Percentiles rank a stretch among this genome's conserved stretches.
Conservation (phyloP, 1,140 invertebrate genomes). For the Melipona quadrifasciata region DNA sequence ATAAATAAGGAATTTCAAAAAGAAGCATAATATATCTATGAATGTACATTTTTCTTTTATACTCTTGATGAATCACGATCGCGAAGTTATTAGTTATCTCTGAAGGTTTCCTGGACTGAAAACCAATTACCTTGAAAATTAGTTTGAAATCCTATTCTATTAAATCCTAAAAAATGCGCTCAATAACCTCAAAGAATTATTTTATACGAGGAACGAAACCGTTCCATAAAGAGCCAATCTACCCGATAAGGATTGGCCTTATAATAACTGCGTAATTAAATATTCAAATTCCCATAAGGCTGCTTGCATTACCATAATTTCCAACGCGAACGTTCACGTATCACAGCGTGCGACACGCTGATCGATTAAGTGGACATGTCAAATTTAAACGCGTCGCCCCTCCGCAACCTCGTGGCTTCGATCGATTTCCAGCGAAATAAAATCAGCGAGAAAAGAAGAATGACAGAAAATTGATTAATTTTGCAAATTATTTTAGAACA, state of each 20-base stretch:
- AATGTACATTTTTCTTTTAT: too few species aligned
- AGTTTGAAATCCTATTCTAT: neutral
- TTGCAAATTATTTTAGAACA: too few species aligned
- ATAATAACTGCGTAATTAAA: neutral
- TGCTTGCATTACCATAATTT: neutral
- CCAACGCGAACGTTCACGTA: slow-evolving; percentile 1
- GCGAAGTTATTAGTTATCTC: too few species aligned
- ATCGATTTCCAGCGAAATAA: neutral
- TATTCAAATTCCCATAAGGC: neutral
- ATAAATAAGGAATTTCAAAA: too few species aligned
- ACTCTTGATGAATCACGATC: too few species aligned
- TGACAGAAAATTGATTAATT: too few species aligned
- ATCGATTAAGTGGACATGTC: neutral
- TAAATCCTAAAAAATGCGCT: neutral
- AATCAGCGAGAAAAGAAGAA: neutral
- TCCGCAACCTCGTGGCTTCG: neutral
- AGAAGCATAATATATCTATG: too few species aligned
- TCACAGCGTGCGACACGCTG: neutral
- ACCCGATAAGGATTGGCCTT: neutral
- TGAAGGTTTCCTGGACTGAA: too few species aligned
- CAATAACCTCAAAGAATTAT: neutral
- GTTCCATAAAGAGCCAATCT: neutral
- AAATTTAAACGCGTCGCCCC: neutral
- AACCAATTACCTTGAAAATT: neutral
- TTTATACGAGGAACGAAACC: neutral